A percentile compares a stretch with the other conserved stretches of the same genome.
These are phyloP conservation scores for Henicopernis longicauda DNA, from an alignment of 2,113 vertebrate genomes.

Conservation along the genomic window DNA sequence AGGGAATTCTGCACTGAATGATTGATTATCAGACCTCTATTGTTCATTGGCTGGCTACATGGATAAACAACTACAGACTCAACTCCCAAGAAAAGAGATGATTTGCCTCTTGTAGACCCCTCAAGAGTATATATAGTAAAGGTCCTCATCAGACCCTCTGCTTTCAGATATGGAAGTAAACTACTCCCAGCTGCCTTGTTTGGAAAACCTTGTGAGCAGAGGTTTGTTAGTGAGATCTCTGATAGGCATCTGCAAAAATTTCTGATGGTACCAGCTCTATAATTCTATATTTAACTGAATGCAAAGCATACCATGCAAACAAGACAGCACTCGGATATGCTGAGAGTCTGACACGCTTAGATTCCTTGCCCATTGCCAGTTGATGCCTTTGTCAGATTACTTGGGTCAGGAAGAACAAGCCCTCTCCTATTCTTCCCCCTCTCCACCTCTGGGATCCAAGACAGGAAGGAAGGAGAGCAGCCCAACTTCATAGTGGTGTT, in stretches of 20 bases:
- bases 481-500: neutral
- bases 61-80: neutral
- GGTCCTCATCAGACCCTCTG: neutral
- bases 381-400: neutral
- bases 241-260: neutral
- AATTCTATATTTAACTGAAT: neutral
- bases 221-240: neutral
- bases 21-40: neutral
- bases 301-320: neutral
- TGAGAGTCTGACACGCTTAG: neutral
- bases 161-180: neutral
- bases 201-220: neutral
- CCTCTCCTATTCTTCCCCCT: neutral
- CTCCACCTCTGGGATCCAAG: neutral
- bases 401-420: neutral
- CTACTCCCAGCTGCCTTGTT: neutral
- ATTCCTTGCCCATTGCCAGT: neutral
- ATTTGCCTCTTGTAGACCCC: neutral
- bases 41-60: neutral
- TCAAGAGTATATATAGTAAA: neutral
- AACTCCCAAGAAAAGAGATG: neutral
- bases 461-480: neutral
- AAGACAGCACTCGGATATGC: neutral
- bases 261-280: neutral
- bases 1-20: neutral